Percentiles rank a stretch among this genome's conserved stretches.
Evolutionary conservation across 1,140 invertebrate genomes (phyloP).

Genomic region (Apis cerana): DNA sequence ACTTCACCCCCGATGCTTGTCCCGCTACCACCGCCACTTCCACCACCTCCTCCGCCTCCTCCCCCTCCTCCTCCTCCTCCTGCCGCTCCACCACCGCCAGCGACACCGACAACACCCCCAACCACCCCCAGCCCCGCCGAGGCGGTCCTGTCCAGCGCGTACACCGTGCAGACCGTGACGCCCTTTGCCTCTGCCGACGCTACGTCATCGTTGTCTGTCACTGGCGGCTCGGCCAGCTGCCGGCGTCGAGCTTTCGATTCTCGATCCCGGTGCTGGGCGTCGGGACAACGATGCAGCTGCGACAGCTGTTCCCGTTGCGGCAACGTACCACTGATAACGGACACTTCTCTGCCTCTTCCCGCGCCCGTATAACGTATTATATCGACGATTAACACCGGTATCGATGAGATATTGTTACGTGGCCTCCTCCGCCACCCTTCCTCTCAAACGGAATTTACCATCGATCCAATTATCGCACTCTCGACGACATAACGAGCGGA

Average conservation of each 20-base stretch:
- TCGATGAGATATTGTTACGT: no score
- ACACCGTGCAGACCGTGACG: conserved; percentile 78
- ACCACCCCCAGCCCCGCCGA: conserved; percentile 79
- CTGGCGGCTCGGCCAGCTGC: conserved; percentile 61
- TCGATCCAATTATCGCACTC: no score
- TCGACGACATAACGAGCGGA: background rate
- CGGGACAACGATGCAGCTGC: conserved; percentile 56
- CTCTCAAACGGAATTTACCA: no score
- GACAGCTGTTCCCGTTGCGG: conserved; percentile 59
- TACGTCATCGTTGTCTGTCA: conserved; percentile 72
- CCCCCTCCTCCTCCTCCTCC: conserved; percentile 65
- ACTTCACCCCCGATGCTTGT: conserved; percentile 55
- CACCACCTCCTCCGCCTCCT: conserved; percentile 55
- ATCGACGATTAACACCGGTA: no score
- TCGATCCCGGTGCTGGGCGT: conserved; percentile 36
- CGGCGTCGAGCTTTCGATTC: conserved; percentile 50
- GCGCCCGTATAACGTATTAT: background rate
- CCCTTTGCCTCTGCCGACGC: conserved; percentile 67
- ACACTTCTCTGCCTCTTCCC: conserved; percentile 5
- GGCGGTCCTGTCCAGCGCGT: conserved; percentile 80
- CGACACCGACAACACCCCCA: conserved; percentile 73
- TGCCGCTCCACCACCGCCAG: conserved; percentile 71
- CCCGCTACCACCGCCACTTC: conserved; percentile 66
- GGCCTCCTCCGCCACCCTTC: no score
- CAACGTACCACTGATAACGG: conserved; percentile 35